Base-by-base conservation (phyloP, 1,140 invertebrate genomes). In the Archegozetes longisetosus region DNA sequence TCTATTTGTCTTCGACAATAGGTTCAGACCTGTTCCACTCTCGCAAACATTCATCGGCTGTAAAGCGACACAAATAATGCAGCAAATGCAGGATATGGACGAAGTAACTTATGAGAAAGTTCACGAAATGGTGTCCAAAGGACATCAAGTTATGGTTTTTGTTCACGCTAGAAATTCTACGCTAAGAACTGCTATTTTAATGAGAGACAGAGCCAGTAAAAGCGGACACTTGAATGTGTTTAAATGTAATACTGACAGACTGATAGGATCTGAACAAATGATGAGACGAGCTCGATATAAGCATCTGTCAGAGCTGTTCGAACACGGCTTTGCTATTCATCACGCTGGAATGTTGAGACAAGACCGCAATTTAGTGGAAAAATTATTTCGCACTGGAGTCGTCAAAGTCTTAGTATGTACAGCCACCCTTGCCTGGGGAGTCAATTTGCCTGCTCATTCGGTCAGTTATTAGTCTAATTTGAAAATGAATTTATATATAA, bases 141-240 rank as follows among this genome's bases (percentile, higher is more conserved):
- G 88, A 0, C 85, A 97, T 71, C 94, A 98, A 76, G 91, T 96
- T 0, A 96, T 99, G 89, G 88, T 99, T 0, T 99, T 99, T 75
- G 96, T 99, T 0, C 95, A 98, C 73, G 89, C 94, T 0, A 76
- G 96, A 47, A 98, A 97, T 77, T 88, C 90, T 6, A 99, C 95
- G 0, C 80, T 86, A 20, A 78, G 84, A 63, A 92, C 88, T 1
- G 93, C 91, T 0, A 83, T 82, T 63, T 60, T 55, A 24, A 26
- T 58, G 12, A 22, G 26, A 46, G 56, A 59, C 23, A 23, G 50
- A 22, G 17, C 32, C 3, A 75, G 81, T 60, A 79, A 83, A 66
- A 81, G 84, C 66, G 80, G 81, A 0, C 81, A 86, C 17, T 71
- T 82, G 3, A 76, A 80, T n/a, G 64, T 66, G 13, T 65, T 72